A percentile compares a stretch with the other conserved stretches of the same genome.
Conservation (phyloP, 2,888 invertebrate genomes). For the Uloborus plumipes region DNA sequence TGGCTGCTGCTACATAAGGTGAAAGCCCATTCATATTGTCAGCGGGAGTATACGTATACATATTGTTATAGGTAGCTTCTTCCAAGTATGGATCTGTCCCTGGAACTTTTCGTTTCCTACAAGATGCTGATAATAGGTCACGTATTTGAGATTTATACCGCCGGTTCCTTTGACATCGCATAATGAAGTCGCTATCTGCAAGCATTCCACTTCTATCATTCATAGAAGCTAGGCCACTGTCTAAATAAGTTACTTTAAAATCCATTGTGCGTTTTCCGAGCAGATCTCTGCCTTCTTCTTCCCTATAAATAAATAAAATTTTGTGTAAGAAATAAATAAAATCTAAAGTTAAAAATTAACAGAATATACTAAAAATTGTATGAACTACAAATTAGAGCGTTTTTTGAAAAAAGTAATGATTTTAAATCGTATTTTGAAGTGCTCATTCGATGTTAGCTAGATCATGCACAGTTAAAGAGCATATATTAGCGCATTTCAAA, state of each 20-base stretch:
- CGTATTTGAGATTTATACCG: slow-evolving; percentile 94
- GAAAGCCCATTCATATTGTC: slow-evolving; percentile 74
- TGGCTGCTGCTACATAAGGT: slow-evolving; percentile 74
- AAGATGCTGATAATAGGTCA: slow-evolving; percentile 90
- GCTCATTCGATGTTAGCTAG: too few relatives aligned
- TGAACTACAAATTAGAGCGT: too few relatives aligned
- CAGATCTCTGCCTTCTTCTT: slow-evolving; percentile 97
- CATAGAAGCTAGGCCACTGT: slow-evolving; percentile 88
- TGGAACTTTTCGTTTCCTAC: slow-evolving; percentile 82
- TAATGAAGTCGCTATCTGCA: slow-evolving; percentile 65
- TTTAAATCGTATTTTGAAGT: too few relatives aligned
- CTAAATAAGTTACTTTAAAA: slow-evolving; percentile 97
- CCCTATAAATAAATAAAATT: slow-evolving; percentile 71
- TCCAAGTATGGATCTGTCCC: slow-evolving; percentile 63
- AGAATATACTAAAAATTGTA: too few relatives aligned
- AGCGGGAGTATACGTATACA: slow-evolving; percentile 75
- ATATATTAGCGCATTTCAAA: too few relatives aligned
- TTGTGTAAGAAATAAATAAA: too few relatives aligned
- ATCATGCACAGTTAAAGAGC: too few relatives aligned
- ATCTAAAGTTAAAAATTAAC: too few relatives aligned
- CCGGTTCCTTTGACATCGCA: slow-evolving; percentile 80
- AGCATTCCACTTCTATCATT: slow-evolving; percentile 75
- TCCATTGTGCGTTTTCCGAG: slow-evolving; percentile 98
- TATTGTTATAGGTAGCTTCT: slow-evolving; percentile 59
- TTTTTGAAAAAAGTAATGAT: too few relatives aligned